Conservation (phyloP, 2,888 invertebrate genomes). For the Sphinx pinastri region DNA sequence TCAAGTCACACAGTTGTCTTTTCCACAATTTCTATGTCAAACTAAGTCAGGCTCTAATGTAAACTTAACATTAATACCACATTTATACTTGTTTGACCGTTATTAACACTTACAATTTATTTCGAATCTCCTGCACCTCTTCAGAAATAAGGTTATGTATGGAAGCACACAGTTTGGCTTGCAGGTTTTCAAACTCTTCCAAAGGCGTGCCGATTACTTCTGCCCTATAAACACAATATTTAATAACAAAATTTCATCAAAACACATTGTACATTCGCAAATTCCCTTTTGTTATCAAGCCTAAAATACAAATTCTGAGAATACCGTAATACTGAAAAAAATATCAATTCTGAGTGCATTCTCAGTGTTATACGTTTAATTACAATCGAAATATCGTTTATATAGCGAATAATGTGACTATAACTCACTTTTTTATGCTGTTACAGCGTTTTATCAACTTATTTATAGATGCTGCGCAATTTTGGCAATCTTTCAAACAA, state of each 20-base stretch:
- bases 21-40: too few species aligned
- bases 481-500: slow-evolving; percentile 79
- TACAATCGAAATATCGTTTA: not conserved
- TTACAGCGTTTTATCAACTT: slow-evolving; percentile 80
- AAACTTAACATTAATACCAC: too few species aligned
- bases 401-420: slow-evolving; percentile 1
- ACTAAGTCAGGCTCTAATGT: too few species aligned
- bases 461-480: slow-evolving; percentile 77
- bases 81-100: slow-evolving; percentile 10
- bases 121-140: slow-evolving; percentile 71
- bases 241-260: slow-evolving; percentile 32
- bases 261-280: not conserved
- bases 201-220: slow-evolving; percentile 68
- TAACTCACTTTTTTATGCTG: slow-evolving; percentile 76
- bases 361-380: not conserved
- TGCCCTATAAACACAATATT: slow-evolving; percentile 61
- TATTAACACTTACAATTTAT: slow-evolving; percentile 72
- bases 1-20: too few species aligned
- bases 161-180: slow-evolving; percentile 66
- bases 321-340: too few species aligned
- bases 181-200: slow-evolving; percentile 70
- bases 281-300: too few species aligned
- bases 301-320: not conserved
- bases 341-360: too few species aligned
- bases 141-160: slow-evolving; percentile 70